These are phyloP conservation scores for Semicossyphus pulcher DNA, from an alignment of 2,113 vertebrate species.

Conservation along the genomic window DNA sequence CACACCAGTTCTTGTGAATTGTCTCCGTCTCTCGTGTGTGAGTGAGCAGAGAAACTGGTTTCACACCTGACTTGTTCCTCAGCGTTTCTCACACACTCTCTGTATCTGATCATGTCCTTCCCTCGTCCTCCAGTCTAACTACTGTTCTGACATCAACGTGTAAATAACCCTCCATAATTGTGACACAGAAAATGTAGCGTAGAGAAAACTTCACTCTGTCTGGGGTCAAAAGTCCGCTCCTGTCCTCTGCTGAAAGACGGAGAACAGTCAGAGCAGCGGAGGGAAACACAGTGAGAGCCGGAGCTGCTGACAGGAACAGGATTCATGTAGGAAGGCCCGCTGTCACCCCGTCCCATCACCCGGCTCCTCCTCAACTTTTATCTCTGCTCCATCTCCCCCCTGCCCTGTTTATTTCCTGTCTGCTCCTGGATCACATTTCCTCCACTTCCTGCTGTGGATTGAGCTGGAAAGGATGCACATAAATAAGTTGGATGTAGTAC, in stretches of 20 bases:
- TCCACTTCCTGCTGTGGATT: slow-evolving; percentile 44
- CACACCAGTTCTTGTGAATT: too few species aligned
- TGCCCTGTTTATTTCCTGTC: slow-evolving; percentile 56
- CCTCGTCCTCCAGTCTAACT: too few species aligned
- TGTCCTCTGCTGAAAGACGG: slow-evolving; percentile 13
- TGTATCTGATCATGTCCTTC: too few species aligned
- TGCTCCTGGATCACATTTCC: slow-evolving; percentile 63
- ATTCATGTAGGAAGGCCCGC: slow-evolving; percentile 12
- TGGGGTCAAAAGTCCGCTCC: slow-evolving; percentile 1
- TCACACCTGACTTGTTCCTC: too few species aligned
- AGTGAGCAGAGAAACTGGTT: too few species aligned
- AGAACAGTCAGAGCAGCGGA: slow-evolving; percentile 12
- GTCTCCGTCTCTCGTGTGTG: too few species aligned
- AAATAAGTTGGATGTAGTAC: slow-evolving; percentile 24
- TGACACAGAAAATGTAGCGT: background rate
- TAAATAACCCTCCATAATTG: background rate
- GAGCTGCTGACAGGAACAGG: slow-evolving; percentile 46
- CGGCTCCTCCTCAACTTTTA: slow-evolving; percentile 34
- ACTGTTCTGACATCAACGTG: too few species aligned
- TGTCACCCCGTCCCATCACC: slow-evolving; percentile 2
- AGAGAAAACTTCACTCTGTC: background rate
- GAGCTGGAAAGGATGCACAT: slow-evolving; percentile 31
- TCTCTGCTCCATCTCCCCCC: slow-evolving; percentile 49
- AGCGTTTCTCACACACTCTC: too few species aligned
- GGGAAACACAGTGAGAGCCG: background rate